These are phyloP conservation scores for Oreochromis niloticus DNA, from an alignment of 2,113 vertebrate genomes.

Conservation along the genomic window DNA sequence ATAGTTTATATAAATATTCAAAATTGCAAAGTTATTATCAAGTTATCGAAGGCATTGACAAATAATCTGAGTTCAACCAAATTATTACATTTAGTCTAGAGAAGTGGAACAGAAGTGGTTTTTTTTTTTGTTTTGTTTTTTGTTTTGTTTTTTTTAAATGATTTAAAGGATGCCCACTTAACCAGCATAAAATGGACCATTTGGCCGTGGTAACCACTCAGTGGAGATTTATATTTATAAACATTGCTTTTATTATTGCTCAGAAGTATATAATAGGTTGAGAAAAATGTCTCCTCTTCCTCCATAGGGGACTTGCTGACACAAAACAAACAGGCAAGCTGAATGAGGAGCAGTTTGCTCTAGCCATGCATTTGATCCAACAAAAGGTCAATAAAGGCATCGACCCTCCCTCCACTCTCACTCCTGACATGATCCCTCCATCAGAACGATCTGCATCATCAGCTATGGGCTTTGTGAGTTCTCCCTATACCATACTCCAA, in stretches of 20 bases:
- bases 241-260: not conserved
- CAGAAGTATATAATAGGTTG: not conserved
- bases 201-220: fast-evolving
- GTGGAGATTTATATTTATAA: not conserved
- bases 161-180: not conserved
- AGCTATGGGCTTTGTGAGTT: conserved; percentile 73
- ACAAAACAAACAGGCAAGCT: conserved; percentile 88
- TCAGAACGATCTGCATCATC: conserved; percentile 76
- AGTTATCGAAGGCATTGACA: not conserved
- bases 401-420: conserved; percentile 86
- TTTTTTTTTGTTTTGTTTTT: not conserved
- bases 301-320: conserved; percentile 88
- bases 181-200: not conserved
- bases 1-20: not conserved
- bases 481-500: not conserved
- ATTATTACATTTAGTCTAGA: not conserved
- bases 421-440: conserved; percentile 92
- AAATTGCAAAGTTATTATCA: not conserved
- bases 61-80: not conserved
- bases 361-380: conserved; percentile 96
- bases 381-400: conserved; percentile 89
- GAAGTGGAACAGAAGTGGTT: not conserved
- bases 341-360: conserved; percentile 89
- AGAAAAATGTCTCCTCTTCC: not conserved
- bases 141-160: not conserved